A percentile compares a stretch with the other conserved stretches of the same genome.
Evolutionary conservation across 2,888 invertebrate genomes (phyloP).

Genomic region (Cenopis cana): DNA sequence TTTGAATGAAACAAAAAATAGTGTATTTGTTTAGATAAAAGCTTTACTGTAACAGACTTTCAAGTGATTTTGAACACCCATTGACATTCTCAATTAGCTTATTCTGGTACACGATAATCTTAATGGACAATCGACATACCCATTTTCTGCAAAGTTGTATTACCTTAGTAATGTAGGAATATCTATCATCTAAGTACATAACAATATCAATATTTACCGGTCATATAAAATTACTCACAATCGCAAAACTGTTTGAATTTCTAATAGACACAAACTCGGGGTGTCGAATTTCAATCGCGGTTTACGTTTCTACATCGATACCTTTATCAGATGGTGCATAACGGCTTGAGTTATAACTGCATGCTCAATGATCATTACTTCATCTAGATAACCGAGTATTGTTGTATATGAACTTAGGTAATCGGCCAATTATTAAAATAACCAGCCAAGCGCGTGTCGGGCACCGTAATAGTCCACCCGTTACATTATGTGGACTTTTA

Average conservation of each 20-base stretch:
- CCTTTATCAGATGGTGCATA: constrained; percentile 30
- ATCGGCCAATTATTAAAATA: too few species aligned
- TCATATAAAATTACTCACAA: constrained; percentile 1
- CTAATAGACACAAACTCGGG: background rate
- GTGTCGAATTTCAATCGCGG: constrained; percentile 32
- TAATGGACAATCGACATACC: background rate
- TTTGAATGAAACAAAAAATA: too few species aligned
- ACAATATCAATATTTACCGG: background rate
- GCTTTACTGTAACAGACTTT: too few species aligned
- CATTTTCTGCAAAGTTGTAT: background rate
- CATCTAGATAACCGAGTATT: constrained; percentile 6
- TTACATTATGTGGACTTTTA: too few species aligned
- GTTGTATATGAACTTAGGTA: background rate
- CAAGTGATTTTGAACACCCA: too few species aligned
- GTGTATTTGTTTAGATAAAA: too few species aligned
- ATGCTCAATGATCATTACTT: constrained; percentile 17
- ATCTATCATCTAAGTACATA: background rate
- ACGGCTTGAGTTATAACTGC: constrained; percentile 21
- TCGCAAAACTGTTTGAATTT: background rate
- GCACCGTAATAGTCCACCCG: too few species aligned
- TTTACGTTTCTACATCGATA: constrained; percentile 28
- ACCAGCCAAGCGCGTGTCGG: background rate
- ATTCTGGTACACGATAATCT: background rate
- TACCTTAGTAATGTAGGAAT: too few species aligned
- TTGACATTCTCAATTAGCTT: too few species aligned